Base-by-base conservation (phyloP, 2,113 vertebrate genomes). In the Cebidichthys violaceus region DNA sequence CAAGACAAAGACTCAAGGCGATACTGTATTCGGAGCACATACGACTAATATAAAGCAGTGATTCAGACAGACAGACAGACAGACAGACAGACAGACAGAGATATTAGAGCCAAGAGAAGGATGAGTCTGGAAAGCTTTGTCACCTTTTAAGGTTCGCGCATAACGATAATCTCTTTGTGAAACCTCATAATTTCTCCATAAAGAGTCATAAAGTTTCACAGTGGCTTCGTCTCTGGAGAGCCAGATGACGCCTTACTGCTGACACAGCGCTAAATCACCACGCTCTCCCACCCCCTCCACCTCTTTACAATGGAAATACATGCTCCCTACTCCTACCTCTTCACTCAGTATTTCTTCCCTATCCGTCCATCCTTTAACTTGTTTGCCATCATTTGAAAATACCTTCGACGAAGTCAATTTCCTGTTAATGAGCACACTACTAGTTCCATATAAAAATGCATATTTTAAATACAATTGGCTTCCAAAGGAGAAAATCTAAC, bases 181-280 rank as follows among this genome's bases (percentile, higher is more conserved):
- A 90, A 84, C 70, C 64, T 85, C 68, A 45, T 90, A 75, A 91
- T 88, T 89, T 81, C 78, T 68, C 84, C 84, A 78, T 91, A 88
- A 92, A 90, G 81, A 86, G 77, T 83, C 85, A 72, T 94, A 92
- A 92, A 92, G 87, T 81, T 79, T 86, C 79, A 65, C 67, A 43
- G 76, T 67, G 75, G 66, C 89, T 89, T 79, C 18, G 27, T 89
- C 92, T 84, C 90, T 27, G 41, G 82, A 82, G 90, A 92, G 82
- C 80, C 64, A 70, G 81, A 60, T 75, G 70, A 80, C 61, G 77
- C 78, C 76, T 88, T 65, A 7, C 57, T 90, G 89, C 92, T 92
- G 91, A 90, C 90, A 86, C 90, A 85, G 88, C 88, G 39, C 75
- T 92, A 91, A 92, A 92, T 93, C 87, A 87, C 72, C n/a, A n/a